A percentile compares a stretch with the other conserved stretches of the same genome.
Conservation (phyloP, 2,797 vertebrate species). For the Otolemur crassicaudatus region DNA sequence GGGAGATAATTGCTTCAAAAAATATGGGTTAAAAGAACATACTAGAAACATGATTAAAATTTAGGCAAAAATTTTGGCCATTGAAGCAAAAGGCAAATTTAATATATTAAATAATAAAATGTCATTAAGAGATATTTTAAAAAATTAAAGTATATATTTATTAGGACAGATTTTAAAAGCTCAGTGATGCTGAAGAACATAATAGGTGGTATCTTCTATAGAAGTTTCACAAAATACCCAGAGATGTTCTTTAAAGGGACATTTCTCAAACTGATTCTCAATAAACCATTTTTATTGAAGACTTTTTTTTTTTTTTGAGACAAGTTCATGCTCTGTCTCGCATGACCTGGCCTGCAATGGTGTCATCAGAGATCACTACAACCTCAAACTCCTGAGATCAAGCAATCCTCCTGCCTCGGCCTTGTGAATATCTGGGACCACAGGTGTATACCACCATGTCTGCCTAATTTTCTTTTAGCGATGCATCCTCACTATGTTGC, state of each 20-base stretch:
- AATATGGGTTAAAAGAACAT: not conserved
- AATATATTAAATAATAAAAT: not conserved
- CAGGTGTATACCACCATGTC: not conserved
- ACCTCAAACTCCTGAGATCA: not conserved
- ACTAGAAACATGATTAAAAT: not conserved
- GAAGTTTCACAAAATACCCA: not conserved
- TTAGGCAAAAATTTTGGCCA: not conserved
- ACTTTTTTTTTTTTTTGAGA: not conserved
- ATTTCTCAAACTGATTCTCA: constrained; percentile 44
- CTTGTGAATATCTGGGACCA: not conserved
- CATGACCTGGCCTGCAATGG: not conserved
- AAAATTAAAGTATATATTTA: not conserved
- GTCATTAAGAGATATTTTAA: not conserved
- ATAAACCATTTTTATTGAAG: not conserved
- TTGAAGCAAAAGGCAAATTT: constrained; percentile 8
- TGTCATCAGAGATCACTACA: not conserved
- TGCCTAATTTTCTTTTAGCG: not conserved
- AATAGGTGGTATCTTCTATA: not conserved
- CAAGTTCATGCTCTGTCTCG: not conserved
- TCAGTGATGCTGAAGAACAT: not conserved
- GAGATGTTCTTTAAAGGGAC: not conserved
- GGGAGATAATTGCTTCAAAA: not conserved
- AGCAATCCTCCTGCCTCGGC: not conserved
- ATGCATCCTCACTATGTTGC: not conserved
- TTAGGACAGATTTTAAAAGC: not conserved